Percentiles rank a stretch among this genome's conserved stretches.
Conservation (phyloP, 53 echinoderm and acorn worm species). For the Holothuria leucospilota region DNA sequence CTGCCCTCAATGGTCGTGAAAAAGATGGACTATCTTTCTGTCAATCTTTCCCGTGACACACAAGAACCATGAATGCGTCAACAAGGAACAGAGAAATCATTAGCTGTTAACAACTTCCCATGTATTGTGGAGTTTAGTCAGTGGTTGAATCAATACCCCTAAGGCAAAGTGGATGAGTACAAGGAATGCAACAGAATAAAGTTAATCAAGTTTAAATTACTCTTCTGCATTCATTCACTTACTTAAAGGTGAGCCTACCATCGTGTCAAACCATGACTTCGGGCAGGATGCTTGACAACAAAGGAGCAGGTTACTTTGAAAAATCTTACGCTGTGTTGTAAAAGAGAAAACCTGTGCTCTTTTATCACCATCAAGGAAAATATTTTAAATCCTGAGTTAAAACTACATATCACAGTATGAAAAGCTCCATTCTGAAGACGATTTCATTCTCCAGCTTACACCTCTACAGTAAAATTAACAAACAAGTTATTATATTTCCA, state of each 20-base stretch:
- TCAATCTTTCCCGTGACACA: slow-evolving; percentile 14
- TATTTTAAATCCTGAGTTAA: no score
- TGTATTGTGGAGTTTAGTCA: slow-evolving; percentile 42
- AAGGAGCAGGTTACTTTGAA: no score
- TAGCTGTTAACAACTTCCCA: slow-evolving; percentile 37
- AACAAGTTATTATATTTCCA: no score
- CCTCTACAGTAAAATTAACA: no score
- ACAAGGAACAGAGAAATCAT: slow-evolving; percentile 34
- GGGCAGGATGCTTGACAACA: no score
- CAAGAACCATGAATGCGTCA: slow-evolving; percentile 41
- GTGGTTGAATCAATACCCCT: slow-evolving; percentile 46
- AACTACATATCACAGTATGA: no score
- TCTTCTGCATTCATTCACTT: slow-evolving; percentile 12
- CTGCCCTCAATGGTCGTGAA: background rate
- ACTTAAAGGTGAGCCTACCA: background rate
- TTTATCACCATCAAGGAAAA: no score
- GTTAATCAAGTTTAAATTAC: slow-evolving; percentile 44
- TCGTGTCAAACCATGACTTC: no score
- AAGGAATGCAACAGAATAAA: slow-evolving; percentile 28
- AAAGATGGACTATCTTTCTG: background rate
- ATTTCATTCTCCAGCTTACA: no score
- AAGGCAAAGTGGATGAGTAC: slow-evolving; percentile 1
- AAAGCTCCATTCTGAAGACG: no score
- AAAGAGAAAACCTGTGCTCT: no score
- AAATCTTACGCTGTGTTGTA: no score